Conservation (phyloP, 1,140 invertebrate genomes). For the Chlorops oryzae region DNA sequence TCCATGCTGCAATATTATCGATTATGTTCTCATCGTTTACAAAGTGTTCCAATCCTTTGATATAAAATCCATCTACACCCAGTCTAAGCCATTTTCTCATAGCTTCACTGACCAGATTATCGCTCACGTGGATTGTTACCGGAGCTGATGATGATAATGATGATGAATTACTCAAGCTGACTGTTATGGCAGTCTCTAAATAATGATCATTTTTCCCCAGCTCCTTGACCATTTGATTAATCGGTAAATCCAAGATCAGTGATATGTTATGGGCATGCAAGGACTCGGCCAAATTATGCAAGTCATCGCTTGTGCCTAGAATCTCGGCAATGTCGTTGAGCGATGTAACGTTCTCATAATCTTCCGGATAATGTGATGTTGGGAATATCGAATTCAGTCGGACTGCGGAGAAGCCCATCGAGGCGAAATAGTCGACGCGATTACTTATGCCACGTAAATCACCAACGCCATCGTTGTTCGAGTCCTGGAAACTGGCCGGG, state of each 20-base stretch:
- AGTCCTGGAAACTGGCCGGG: slow-evolving; percentile 73
- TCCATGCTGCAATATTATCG: slow-evolving; percentile 59
- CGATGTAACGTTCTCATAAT: slow-evolving; percentile 60
- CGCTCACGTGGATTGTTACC: slow-evolving; percentile 13
- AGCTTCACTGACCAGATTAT: slow-evolving; percentile 50
- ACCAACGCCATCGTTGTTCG: slow-evolving; percentile 66
- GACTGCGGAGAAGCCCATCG: slow-evolving; percentile 60
- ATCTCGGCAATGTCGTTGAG: slow-evolving; percentile 56
- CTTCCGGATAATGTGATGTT: slow-evolving; percentile 62
- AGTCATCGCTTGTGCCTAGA: slow-evolving; percentile 61
- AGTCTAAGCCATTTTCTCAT: slow-evolving; percentile 60
- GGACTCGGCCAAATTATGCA: slow-evolving; percentile 54
- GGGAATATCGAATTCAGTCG: slow-evolving; percentile 70
- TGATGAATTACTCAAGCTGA: too few relatives aligned
- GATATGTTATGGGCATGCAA: slow-evolving; percentile 64
- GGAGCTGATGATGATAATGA: slow-evolving; percentile 15
- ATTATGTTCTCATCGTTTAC: slow-evolving; percentile 49
- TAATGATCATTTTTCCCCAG: slow-evolving; percentile 24
- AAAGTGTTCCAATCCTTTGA: slow-evolving; percentile 61
- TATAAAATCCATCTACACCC: slow-evolving; percentile 73
- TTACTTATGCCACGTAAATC: slow-evolving; percentile 64
- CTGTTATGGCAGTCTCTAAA: too few relatives aligned
- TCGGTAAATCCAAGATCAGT: slow-evolving; percentile 68
- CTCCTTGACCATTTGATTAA: slow-evolving; percentile 55
- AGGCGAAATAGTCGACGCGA: slow-evolving; percentile 61